Evolutionary conservation across 1,140 invertebrate species (phyloP).

Genomic region (Drosophila melanogaster): Release_6_plus_ISO1_MT NT_033779.5:3126501-3127000

Average conservation of each 20-base stretch:
- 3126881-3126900: conserved; percentile 7
- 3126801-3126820: neutral
- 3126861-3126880: conserved; percentile 1
- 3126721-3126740: conserved; percentile 16
- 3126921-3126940: neutral
- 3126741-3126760: conserved; percentile 8
- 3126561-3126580: conserved; percentile 10
- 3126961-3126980: conserved; percentile 19
- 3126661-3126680: conserved; percentile 2
- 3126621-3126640: neutral
- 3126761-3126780: conserved; percentile 1
- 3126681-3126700: conserved; percentile 3
- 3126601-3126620: neutral
- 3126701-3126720: conserved; percentile 1
- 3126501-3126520: conserved; percentile 39
- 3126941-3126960: conserved; percentile 4
- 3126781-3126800: conserved; percentile 6
- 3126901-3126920: conserved; percentile 12
- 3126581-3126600: neutral
- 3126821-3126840: conserved; percentile 13
- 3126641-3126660: neutral
- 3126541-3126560: conserved; percentile 32
- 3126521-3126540: conserved; percentile 24
- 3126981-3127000: conserved; percentile 22
- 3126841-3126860: conserved; percentile 8